phyloP scores from a whole-genome alignment of 2,113 vertebrate species.

The Catharus fuscescens region DNA sequence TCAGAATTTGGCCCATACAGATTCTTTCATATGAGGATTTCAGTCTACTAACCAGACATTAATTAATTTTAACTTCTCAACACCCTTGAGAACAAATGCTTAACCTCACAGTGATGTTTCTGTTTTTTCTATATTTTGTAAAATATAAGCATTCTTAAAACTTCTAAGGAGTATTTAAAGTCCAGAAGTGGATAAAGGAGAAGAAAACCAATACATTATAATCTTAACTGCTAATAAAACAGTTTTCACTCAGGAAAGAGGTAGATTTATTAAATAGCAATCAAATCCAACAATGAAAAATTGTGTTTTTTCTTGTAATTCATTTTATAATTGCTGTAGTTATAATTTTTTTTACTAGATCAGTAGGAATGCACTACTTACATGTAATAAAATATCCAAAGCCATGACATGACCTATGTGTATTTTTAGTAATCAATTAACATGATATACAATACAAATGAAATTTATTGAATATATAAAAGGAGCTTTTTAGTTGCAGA shows the following conservation, averaged over 20 bases:
- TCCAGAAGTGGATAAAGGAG: neutral
- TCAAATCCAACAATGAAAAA: neutral
- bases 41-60: neutral
- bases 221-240: neutral
- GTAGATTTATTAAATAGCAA: neutral
- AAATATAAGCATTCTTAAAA: neutral
- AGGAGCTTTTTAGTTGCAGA: neutral
- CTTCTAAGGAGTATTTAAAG: neutral
- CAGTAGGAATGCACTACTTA: neutral
- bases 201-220: neutral
- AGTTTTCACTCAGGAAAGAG: neutral
- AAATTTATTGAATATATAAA: neutral
- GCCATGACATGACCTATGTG: neutral
- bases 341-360: neutral
- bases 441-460: neutral
- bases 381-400: neutral
- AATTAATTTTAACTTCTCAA: conserved; percentile 41
- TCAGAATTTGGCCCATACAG: conserved; percentile 1
- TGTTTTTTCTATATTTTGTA: neutral
- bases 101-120: neutral
- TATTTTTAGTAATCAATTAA: neutral
- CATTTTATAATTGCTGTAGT: neutral
- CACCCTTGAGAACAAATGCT: neutral
- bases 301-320: neutral
- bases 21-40: conserved; percentile 31